Evolutionary conservation across 2,888 invertebrate species (phyloP).

Genomic region (Nomada hirtipes): DNA sequence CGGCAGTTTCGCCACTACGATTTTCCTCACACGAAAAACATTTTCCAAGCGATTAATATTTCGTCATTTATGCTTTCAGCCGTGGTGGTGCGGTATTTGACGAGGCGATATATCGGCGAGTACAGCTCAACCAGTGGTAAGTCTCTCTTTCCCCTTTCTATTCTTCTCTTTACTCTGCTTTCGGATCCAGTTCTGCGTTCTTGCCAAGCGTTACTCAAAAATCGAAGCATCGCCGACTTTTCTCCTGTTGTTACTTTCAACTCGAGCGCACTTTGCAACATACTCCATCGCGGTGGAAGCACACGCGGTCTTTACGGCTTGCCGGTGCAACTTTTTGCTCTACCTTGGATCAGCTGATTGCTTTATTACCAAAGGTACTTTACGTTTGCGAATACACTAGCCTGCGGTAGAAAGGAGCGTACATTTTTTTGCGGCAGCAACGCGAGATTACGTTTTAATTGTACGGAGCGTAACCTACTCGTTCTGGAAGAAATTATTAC

Average conservation of each 20-base stretch:
- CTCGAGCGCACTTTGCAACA: slow-evolving; percentile 3
- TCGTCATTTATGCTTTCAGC: slow-evolving; percentile 86
- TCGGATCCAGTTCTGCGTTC: neutral
- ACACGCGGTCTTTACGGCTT: slow-evolving; percentile 27
- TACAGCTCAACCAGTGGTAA: slow-evolving; percentile 93
- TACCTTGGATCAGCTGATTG: slow-evolving; percentile 57
- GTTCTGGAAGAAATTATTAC: neutral
- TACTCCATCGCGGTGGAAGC: neutral
- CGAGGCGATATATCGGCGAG: slow-evolving; percentile 92
- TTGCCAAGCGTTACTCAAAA: slow-evolving; percentile 5
- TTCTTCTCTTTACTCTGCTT: slow-evolving; percentile 1
- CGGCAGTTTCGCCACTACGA: no score
- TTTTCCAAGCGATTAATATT: slow-evolving; percentile 30
- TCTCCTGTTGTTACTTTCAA: slow-evolving; percentile 24
- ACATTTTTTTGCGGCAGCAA: slow-evolving; percentile 28
- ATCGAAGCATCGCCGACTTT: slow-evolving; percentile 7
- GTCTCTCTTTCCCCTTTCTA: slow-evolving; percentile 77
- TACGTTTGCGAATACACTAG: slow-evolving; percentile 15
- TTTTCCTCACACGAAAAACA: neutral
- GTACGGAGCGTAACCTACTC: neutral
- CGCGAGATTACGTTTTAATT: slow-evolving; percentile 35
- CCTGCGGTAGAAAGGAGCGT: neutral
- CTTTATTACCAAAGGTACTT: slow-evolving; percentile 67
- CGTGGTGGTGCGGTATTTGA: slow-evolving; percentile 91
- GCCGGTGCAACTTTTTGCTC: slow-evolving; percentile 69